phyloP scores from a whole-genome alignment of 2,888 invertebrate genomes.

The Perdita meconis region DNA sequence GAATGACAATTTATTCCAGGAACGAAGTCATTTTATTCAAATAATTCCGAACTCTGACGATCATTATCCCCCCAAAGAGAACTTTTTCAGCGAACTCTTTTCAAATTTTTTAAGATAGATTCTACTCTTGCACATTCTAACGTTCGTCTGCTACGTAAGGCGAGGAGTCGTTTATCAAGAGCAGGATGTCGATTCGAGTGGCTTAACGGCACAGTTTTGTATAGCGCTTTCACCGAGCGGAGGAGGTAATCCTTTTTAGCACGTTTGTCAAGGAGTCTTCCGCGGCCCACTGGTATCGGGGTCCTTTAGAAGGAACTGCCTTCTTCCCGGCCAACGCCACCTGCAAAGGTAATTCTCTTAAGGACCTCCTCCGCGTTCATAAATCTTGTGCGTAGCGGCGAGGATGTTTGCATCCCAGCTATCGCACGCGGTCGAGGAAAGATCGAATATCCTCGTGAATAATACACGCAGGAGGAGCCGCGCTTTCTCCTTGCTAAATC shows the following conservation, averaged over 20 bases:
- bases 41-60: too few relatives aligned
- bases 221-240: constrained; percentile 33
- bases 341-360: constrained; percentile 72
- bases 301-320: constrained; percentile 56
- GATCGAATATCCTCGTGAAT: constrained; percentile 52
- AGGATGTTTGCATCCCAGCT: constrained; percentile 51
- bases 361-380: constrained; percentile 59
- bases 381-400: constrained; percentile 62
- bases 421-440: constrained; percentile 10
- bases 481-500: constrained; percentile 12
- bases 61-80: too few relatives aligned
- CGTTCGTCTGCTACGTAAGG: constrained; percentile 16
- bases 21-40: too few relatives aligned
- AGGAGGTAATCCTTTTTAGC: constrained; percentile 68
- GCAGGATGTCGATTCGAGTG: constrained; percentile 57
- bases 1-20: too few relatives aligned
- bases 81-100: too few relatives aligned
- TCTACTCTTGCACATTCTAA: too few relatives aligned
- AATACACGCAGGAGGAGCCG: constrained; percentile 37
- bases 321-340: constrained; percentile 53
- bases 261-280: constrained; percentile 62
- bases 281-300: constrained; percentile 46
- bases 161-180: constrained; percentile 58
- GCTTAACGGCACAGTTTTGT: constrained; percentile 64
- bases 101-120: too few relatives aligned